Evolutionary conservation across 2,888 invertebrate genomes (phyloP).

Genomic region (Parnassius apollo): DNA sequence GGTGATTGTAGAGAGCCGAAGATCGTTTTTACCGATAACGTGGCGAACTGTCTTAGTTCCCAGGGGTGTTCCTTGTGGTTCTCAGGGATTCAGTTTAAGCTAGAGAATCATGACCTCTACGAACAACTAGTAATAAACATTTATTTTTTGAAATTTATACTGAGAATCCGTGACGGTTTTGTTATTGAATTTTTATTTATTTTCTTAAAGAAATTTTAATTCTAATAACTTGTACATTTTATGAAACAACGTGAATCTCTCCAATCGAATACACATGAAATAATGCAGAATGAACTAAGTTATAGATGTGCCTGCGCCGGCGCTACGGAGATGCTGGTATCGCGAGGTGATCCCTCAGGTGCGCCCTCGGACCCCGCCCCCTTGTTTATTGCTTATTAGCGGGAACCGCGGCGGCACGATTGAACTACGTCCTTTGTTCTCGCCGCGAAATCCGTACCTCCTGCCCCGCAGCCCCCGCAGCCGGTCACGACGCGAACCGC

Average conservation of each 20-base stretch:
- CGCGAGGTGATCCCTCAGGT: slow-evolving; percentile 76
- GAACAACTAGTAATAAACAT: no score
- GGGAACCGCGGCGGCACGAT: slow-evolving; percentile 73
- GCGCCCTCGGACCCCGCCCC: slow-evolving; percentile 74
- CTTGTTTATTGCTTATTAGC: slow-evolving; percentile 82
- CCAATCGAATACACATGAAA: slow-evolving; percentile 4
- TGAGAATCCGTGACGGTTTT: no score
- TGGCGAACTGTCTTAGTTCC: no score
- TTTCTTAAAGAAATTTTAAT: no score
- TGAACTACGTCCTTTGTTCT: slow-evolving; percentile 77
- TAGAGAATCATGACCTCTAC: no score
- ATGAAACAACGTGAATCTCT: not conserved
- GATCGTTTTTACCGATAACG: no score
- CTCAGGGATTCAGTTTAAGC: no score
- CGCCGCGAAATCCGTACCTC: slow-evolving; percentile 52
- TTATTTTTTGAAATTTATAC: no score
- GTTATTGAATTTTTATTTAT: no score
- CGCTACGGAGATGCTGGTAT: slow-evolving; percentile 41
- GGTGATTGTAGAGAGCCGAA: no score
- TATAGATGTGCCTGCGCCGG: slow-evolving; percentile 25
- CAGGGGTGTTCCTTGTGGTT: no score
- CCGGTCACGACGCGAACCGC: slow-evolving; percentile 65
- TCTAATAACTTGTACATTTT: no score
- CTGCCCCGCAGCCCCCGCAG: slow-evolving; percentile 39
- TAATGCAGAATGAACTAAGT: not conserved